A percentile compares a stretch with the other conserved stretches of the same genome.
phyloP scores from a whole-genome alignment of 2,888 invertebrate species.

The Megalurothrips usitatus region DNA sequence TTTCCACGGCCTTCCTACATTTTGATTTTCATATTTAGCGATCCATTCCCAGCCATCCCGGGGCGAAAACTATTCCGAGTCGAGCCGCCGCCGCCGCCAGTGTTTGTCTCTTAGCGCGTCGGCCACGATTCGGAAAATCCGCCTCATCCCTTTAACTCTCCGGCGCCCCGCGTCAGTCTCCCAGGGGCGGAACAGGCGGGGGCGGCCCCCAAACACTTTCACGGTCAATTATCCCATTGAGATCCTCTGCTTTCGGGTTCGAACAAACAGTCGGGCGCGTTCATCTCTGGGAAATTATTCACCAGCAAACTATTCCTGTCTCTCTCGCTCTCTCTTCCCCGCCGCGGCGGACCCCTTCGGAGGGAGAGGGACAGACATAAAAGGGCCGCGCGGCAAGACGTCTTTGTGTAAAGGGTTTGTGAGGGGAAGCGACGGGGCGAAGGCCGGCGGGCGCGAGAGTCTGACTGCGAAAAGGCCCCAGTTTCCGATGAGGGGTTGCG shows the following conservation, averaged over 20 bases:
- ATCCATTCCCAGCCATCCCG: no score
- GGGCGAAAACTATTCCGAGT: no score
- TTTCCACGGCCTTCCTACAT: no score
- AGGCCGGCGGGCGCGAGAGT: not conserved
- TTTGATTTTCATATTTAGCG: no score
- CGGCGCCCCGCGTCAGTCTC: no score
- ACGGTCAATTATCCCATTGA: slow-evolving; percentile 25
- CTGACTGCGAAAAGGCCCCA: not conserved
- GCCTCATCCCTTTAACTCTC: no score
- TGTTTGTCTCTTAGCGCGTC: no score
- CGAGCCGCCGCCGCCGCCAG: no score
- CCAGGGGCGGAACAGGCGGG: not conserved
- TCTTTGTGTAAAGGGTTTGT: not conserved
- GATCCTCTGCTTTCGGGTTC: not conserved
- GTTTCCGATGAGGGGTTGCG: no score
- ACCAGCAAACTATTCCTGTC: not conserved
- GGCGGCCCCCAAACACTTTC: slow-evolving; percentile 8
- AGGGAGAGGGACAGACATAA: not conserved
- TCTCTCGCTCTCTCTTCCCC: not conserved
- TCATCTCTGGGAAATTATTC: not conserved
- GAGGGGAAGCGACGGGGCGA: not conserved
- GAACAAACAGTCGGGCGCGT: not conserved
- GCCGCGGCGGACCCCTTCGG: no score
- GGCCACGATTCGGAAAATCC: no score
- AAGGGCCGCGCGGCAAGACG: not conserved